These are phyloP conservation scores for Xylocampa areola DNA, from an alignment of 2,888 invertebrate genomes.

Conservation along the genomic window DNA sequence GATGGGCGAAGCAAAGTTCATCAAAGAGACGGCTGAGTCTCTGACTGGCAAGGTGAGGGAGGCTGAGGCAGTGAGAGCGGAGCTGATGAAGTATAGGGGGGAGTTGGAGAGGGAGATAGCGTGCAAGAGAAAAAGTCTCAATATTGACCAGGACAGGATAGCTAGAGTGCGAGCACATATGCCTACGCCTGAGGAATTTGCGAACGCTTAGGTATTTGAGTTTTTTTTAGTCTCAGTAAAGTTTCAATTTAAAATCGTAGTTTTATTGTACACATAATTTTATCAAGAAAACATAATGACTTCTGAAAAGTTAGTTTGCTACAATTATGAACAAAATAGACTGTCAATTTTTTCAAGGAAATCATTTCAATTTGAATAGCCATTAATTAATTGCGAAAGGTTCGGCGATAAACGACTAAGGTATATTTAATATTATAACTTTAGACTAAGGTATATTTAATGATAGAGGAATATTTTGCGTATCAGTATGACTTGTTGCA, in stretches of 20 bases:
- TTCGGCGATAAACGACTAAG: too few relatives aligned
- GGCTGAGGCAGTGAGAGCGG: slow-evolving; percentile 88
- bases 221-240: slow-evolving; percentile 6
- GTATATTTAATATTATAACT: too few relatives aligned
- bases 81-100: slow-evolving; percentile 91
- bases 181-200: slow-evolving; percentile 92
- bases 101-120: slow-evolving; percentile 92
- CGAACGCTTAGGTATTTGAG: slow-evolving; percentile 77
- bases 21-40: slow-evolving; percentile 81
- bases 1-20: slow-evolving; percentile 92
- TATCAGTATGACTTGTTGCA: neutral
- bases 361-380: too few relatives aligned
- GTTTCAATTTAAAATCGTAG: neutral
- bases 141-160: slow-evolving; percentile 91
- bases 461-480: too few relatives aligned
- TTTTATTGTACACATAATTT: neutral
- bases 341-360: too few relatives aligned
- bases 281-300: too few relatives aligned
- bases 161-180: slow-evolving; percentile 91
- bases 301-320: too few relatives aligned
- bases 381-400: too few relatives aligned
- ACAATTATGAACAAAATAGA: too few relatives aligned
- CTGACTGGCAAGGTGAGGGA: slow-evolving; percentile 91
- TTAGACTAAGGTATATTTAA: too few relatives aligned
- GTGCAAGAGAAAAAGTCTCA: slow-evolving; percentile 92